Conservation (phyloP, 2,113 vertebrate species). For the Burhinus bistriatus region DNA sequence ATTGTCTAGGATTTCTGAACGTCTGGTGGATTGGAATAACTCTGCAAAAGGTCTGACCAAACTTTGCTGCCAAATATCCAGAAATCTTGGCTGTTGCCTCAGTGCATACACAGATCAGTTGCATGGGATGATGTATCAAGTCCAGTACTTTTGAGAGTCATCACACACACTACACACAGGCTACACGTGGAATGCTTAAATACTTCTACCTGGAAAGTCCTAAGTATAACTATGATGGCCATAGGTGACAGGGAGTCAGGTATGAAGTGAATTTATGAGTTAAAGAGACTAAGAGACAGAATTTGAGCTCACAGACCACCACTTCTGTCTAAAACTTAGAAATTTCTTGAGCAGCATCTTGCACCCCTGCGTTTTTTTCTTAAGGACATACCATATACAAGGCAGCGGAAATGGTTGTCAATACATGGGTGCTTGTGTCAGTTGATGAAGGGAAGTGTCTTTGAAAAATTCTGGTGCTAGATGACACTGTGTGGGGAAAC, state of each 20-base stretch:
- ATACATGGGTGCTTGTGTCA: neutral
- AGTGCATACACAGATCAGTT: neutral
- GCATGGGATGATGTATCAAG: neutral
- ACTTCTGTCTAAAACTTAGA: neutral
- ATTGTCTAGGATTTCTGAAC: conserved; percentile 4
- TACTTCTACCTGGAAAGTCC: neutral
- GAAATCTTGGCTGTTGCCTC: conserved; percentile 9
- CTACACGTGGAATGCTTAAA: neutral
- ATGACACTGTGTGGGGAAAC: neutral
- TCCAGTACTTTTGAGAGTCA: neutral
- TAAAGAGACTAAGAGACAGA: neutral
- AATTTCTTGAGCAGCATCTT: neutral
- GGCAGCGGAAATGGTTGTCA: neutral
- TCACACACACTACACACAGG: neutral
- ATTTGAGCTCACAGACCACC: neutral
- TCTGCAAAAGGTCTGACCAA: conserved; percentile 7
- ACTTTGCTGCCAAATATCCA: neutral
- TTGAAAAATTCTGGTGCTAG: neutral
- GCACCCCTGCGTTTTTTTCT: neutral
- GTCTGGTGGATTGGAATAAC: neutral
- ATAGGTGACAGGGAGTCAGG: neutral
- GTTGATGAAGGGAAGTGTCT: neutral
- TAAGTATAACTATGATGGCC: neutral
- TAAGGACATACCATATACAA: neutral
- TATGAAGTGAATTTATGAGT: neutral